Conservation (phyloP, 1,140 invertebrate species). For the Cydia fagiglandana region DNA sequence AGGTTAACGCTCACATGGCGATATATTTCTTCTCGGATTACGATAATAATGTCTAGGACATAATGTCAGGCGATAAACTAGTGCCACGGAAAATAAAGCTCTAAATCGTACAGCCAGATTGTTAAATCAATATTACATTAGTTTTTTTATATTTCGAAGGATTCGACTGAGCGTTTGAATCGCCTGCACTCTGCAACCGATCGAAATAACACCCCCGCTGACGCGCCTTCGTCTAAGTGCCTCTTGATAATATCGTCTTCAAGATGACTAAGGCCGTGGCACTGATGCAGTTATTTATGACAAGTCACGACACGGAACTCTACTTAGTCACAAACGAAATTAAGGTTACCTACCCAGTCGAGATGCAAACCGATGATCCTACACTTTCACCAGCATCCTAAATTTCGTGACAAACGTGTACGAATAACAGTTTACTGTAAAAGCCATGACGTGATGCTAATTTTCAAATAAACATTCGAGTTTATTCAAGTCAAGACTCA, state of each 20-base stretch:
- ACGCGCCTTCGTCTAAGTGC: slow-evolving; percentile 9
- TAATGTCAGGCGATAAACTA: too few relatives aligned
- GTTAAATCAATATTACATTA: too few relatives aligned
- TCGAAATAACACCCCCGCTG: not conserved
- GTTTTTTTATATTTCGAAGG: too few relatives aligned
- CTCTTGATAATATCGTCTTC: slow-evolving; percentile 8
- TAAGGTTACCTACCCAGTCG: slow-evolving; percentile 12
- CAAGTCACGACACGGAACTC: slow-evolving; percentile 27
- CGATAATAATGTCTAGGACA: too few relatives aligned
- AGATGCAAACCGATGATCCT: slow-evolving; percentile 14
- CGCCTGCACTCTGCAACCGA: not conserved
- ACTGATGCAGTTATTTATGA: slow-evolving; percentile 25
- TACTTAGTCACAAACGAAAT: slow-evolving; percentile 25
- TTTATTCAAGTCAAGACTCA: slow-evolving; percentile 3
- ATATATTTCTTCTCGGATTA: too few relatives aligned
- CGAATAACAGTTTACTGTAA: not conserved
- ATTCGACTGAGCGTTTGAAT: not conserved
- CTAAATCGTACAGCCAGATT: too few relatives aligned
- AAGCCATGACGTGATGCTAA: not conserved
- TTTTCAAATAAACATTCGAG: slow-evolving; percentile 20
- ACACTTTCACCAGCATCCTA: slow-evolving; percentile 22
- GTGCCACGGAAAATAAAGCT: too few relatives aligned
- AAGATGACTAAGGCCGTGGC: slow-evolving; percentile 27
- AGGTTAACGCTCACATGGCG: too few relatives aligned
- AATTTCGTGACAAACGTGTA: slow-evolving; percentile 7